Percentiles rank a stretch among this genome's conserved stretches.
These are phyloP conservation scores for Tamandua tetradactyla DNA, from an alignment of 2,797 vertebrate genomes.

Conservation along the genomic window DNA sequence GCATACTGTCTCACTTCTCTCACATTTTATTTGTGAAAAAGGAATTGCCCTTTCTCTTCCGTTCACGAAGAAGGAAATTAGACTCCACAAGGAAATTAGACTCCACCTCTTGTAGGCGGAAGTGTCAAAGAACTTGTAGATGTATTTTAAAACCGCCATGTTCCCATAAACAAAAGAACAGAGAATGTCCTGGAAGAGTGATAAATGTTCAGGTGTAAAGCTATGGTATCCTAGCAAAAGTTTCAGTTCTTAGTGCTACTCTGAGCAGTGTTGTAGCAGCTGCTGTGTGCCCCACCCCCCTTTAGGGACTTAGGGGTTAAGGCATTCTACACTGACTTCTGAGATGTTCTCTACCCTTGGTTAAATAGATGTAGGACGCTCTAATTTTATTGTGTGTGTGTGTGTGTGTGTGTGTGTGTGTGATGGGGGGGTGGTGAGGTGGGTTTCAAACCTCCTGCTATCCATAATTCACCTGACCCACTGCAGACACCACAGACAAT, in stretches of 20 bases:
- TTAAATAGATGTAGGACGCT: neutral
- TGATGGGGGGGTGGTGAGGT: no score
- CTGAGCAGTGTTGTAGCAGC: neutral
- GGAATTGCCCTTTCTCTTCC: neutral
- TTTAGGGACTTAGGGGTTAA: neutral
- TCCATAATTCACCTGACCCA: neutral
- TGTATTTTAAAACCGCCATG: neutral
- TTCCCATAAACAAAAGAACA: neutral
- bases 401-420: no score
- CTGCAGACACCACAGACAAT: neutral
- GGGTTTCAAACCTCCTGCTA: neutral
- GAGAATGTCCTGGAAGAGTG: neutral
- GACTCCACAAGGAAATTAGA: neutral
- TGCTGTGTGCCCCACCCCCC: neutral
- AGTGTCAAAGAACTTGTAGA: neutral
- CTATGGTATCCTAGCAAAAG: neutral
- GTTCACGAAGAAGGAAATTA: conserved; percentile 1
- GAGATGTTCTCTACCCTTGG: neutral
- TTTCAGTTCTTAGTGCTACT: neutral
- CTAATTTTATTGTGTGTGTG: neutral
- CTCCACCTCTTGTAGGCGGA: neutral
- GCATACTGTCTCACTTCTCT: neutral
- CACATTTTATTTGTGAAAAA: conserved; percentile 7
- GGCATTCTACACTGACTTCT: neutral
- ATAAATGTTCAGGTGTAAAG: neutral